phyloP scores from a whole-genome alignment of 2,113 vertebrate genomes.

The Melospiza georgiana region DNA sequence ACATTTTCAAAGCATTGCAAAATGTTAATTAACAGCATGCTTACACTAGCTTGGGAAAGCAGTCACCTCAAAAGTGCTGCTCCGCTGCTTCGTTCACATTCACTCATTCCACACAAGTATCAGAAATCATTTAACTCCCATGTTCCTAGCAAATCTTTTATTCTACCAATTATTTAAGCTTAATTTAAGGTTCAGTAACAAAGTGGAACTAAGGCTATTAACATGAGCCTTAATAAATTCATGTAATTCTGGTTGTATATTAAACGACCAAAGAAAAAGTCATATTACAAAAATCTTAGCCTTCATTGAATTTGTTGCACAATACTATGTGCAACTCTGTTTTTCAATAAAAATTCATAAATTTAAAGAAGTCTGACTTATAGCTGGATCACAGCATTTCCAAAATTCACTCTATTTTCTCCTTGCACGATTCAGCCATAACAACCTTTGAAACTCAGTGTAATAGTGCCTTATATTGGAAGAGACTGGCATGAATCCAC shows the following conservation, averaged over 20 bases:
- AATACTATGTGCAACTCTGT: neutral
- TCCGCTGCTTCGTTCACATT: neutral
- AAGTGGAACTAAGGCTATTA: conserved; percentile 3
- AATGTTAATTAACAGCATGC: conserved; percentile 48
- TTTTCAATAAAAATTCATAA: neutral
- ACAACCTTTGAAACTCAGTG: neutral
- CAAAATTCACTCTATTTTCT: neutral
- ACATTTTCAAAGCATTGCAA: conserved; percentile 21
- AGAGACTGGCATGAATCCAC: neutral
- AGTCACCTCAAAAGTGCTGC: conserved; percentile 19
- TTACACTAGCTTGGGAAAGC: neutral
- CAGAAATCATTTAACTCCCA: neutral
- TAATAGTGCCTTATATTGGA: neutral
- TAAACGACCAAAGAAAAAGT: neutral
- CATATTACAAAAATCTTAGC: neutral
- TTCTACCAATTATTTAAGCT: neutral
- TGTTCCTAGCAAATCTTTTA: neutral
- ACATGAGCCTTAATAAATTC: neutral
- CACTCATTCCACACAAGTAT: neutral
- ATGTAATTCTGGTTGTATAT: neutral
- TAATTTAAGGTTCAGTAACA: conserved; percentile 1
- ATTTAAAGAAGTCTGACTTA: neutral
- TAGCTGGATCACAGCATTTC: neutral
- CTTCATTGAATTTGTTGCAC: neutral
- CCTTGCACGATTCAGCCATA: neutral